Evolutionary conservation across 2,888 invertebrate genomes (phyloP), one percentile per base, ranked within the genome.

Genomic region (Mechanitis mazaeus): DNA sequence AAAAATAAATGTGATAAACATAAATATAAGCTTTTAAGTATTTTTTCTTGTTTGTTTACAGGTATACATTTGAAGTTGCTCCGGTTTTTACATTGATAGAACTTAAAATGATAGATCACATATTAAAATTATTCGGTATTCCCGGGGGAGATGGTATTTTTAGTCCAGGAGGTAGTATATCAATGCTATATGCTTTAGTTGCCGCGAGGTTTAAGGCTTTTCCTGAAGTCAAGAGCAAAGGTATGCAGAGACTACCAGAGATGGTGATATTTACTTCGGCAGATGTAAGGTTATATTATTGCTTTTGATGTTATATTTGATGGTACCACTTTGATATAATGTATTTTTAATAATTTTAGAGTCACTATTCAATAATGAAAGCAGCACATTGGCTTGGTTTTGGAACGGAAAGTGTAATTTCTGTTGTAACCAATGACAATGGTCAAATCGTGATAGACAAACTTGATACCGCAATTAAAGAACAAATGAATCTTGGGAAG

Each of bases 281-380:
- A 74, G 95, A 95, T 75, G 94, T 94, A 81, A 88, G 91, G 42
- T 42, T 20, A 20, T 20, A 1, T 1, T 82, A 42, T n/a, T 45
- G 9, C 42, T 9, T 42, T 42, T 7, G 9, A 3, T 42, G 9
- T 9, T 42, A 42, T 42, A 42, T 9, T 42, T 42, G 9, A 50
- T 28, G 28, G 31, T 50, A 28, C 28, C 31, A 20, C 20, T 20
- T 20, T 0, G 28, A 50, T 28, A 7, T 2, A 50, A n/a, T 31
- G 11, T 7, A 11, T 31, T 50, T 7, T 31, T 50, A 11, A 50
- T 20, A n/a, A 47, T 87, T 85, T 31, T 83, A 93, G 91, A 92
- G 94, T 46, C 97, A 97, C 79, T 97, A 97, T 76, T 96, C 97
- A 1, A 91, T 96, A 12, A 91, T 92, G 72, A 95, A 96, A 84